Conservation (phyloP, 2,797 vertebrate species). For the Chelonia mydas region DNA sequence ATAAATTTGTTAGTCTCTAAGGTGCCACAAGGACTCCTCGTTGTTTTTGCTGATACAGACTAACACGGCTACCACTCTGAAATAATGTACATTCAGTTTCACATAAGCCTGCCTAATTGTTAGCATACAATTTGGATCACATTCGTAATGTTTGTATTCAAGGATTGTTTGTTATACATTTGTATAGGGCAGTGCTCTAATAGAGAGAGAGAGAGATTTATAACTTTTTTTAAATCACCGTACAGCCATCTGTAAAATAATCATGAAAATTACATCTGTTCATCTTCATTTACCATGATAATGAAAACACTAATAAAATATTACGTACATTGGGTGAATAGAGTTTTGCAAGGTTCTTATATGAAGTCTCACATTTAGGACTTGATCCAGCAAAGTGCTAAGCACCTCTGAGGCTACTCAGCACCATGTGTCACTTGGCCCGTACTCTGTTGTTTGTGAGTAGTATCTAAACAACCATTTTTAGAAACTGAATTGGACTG, state of each 20-base stretch:
- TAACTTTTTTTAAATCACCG: not conserved
- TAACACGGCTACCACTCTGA: no score
- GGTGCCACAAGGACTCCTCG: no score
- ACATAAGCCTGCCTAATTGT: not conserved
- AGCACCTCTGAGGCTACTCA: not conserved
- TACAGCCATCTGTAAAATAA: not conserved
- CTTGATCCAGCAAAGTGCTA: not conserved
- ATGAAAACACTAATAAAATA: not conserved
- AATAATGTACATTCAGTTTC: accelerated
- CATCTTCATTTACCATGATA: not conserved
- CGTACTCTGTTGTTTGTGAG: not conserved
- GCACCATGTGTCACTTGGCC: not conserved
- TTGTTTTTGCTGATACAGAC: no score
- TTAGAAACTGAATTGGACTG: not conserved
- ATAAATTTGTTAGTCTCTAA: no score
- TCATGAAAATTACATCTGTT: not conserved
- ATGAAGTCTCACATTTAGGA: not conserved
- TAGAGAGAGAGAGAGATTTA: accelerated
- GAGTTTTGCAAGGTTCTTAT: not conserved
- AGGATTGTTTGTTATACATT: not conserved
- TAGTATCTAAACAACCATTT: not conserved
- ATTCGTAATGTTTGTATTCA: not conserved
- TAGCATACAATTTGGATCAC: not conserved
- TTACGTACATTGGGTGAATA: not conserved
- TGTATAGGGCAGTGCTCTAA: not conserved